A percentile compares a stretch with the other conserved stretches of the same genome.
Evolutionary conservation across 2,888 invertebrate species (phyloP).

Genomic region (Campoletis raptor): DNA sequence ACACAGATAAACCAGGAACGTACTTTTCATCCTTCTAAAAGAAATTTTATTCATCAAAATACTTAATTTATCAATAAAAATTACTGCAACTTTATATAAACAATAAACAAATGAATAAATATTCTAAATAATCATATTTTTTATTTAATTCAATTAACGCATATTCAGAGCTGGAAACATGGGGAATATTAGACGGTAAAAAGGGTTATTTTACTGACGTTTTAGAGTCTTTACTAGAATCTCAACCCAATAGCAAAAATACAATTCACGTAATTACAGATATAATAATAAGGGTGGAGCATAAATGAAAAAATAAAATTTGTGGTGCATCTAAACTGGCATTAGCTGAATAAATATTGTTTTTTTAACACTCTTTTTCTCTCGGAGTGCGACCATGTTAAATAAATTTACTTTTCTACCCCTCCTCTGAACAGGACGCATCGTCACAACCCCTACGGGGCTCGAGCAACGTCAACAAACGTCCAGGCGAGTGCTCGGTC

Average conservation of each 20-base stretch:
- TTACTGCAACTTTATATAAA: neutral
- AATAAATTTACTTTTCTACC: conserved; percentile 76
- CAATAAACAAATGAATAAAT: neutral
- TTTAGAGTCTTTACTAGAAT: neutral
- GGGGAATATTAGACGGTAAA: neutral
- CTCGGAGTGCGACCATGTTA: conserved; percentile 69
- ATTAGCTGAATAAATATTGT: conserved; percentile 47
- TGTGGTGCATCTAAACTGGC: conserved; percentile 3
- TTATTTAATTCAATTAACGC: neutral
- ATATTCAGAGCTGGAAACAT: neutral
- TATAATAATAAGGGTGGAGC: neutral
- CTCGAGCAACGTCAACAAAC: conserved; percentile 63
- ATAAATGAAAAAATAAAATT: neutral
- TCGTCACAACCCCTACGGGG: conserved; percentile 59
- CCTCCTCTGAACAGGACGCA: conserved; percentile 41
- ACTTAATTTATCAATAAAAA: neutral
- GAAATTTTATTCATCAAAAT: neutral
- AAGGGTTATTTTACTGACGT: neutral
- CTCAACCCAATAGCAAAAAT: neutral
- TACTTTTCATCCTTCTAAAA: neutral
- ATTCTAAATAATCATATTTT: neutral
- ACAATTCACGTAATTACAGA: neutral
- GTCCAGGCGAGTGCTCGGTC: conserved; percentile 44
- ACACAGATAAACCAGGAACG: neutral
- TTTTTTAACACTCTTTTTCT: conserved; percentile 16